These are phyloP conservation scores for Coendou prehensilis DNA, from an alignment of 2,797 vertebrate genomes.

Conservation along the genomic window DNA sequence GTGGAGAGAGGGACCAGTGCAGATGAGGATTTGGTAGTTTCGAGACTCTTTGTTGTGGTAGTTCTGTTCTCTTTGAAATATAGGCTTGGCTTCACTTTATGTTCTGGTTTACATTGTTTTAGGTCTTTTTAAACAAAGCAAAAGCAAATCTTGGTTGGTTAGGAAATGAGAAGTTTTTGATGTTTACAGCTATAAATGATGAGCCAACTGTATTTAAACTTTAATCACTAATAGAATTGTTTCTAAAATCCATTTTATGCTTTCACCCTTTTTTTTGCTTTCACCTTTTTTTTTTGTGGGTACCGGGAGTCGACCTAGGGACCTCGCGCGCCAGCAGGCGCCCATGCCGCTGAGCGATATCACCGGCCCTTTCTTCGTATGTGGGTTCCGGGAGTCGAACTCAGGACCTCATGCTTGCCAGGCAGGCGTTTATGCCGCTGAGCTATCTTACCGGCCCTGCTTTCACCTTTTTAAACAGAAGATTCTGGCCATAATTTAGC, in stretches of 20 bases:
- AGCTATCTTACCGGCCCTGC: background rate
- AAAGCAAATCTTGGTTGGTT: background rate
- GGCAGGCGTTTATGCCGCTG: too few species aligned
- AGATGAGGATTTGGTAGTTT: slow-evolving; percentile 37
- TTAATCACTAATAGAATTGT: slow-evolving; percentile 39
- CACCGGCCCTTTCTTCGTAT: too few species aligned
- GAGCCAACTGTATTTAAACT: background rate
- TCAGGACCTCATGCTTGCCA: too few species aligned
- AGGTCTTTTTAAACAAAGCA: background rate
- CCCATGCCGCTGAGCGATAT: too few species aligned
- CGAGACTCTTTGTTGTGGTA: background rate
- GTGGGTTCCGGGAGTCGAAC: too few species aligned
- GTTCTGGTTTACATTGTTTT: background rate
- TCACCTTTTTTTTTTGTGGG: too few species aligned
- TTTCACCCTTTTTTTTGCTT: background rate
- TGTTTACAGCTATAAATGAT: slow-evolving; percentile 19
- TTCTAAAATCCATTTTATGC: background rate
- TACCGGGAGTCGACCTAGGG: too few species aligned
- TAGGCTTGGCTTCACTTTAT: background rate
- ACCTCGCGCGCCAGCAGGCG: too few species aligned
- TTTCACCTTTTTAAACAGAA: slow-evolving; percentile 10
- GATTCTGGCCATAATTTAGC: background rate
- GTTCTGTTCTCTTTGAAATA: slow-evolving; percentile 28
- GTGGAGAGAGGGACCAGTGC: background rate
- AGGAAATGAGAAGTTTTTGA: background rate